Conservation (phyloP, 2,113 vertebrate species). For the Microcebus murinus region DNA sequence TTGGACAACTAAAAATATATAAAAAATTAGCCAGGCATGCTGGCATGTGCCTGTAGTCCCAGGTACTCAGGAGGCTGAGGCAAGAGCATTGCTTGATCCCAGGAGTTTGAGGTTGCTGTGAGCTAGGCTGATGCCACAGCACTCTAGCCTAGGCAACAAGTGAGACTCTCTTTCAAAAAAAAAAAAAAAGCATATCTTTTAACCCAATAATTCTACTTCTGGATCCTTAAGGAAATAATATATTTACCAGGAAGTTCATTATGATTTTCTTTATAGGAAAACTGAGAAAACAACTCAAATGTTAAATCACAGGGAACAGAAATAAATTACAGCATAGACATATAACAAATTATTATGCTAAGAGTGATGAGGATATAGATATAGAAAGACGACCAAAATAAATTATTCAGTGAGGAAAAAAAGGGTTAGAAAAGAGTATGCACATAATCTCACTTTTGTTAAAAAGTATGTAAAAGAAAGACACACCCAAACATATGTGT, state of each 20-base stretch:
- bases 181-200: background rate
- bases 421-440: background rate
- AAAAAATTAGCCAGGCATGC: no score
- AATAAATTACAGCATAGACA: background rate
- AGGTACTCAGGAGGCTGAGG: no score
- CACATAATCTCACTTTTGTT: background rate
- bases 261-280: conserved; percentile 23
- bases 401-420: background rate
- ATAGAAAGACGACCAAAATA: conserved; percentile 19
- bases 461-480: background rate
- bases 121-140: no score
- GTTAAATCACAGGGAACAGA: background rate
- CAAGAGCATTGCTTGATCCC: no score
- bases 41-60: no score
- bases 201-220: conserved; percentile 15
- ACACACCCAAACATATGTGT: background rate
- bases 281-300: conserved; percentile 6
- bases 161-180: no score
- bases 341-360: no score
- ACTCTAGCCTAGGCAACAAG: no score
- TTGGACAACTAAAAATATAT: no score
- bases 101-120: no score
- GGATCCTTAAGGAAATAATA: conserved; percentile 25
- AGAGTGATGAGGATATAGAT: background rate
- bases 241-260: background rate